Percentiles rank a stretch among this genome's conserved stretches.
Conservation (phyloP, 2,113 vertebrate species). For the Panurus biarmicus region DNA sequence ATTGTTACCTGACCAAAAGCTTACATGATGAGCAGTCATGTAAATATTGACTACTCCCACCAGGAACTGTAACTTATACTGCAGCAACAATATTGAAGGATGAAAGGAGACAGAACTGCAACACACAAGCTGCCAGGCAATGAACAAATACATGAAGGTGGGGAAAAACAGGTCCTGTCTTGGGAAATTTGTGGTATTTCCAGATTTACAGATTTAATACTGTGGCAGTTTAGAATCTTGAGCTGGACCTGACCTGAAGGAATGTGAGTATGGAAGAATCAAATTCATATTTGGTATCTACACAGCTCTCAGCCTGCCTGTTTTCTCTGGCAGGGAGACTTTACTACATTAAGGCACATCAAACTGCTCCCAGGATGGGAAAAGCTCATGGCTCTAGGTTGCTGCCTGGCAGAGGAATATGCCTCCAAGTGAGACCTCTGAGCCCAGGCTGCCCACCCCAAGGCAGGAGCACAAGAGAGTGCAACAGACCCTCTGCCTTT, state of each 20-base stretch:
- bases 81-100: neutral
- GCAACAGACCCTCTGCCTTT: neutral
- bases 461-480: neutral
- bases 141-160: neutral
- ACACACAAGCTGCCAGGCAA: neutral
- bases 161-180: neutral
- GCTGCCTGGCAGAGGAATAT: neutral
- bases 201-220: neutral
- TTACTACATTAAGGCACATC: neutral
- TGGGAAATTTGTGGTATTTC: neutral
- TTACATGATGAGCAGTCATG: neutral
- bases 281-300: neutral
- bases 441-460: neutral
- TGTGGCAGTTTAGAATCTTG: neutral
- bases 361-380: neutral
- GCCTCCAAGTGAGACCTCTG: neutral
- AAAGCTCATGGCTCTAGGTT: neutral
- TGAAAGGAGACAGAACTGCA: neutral
- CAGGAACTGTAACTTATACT: neutral
- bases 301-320: neutral
- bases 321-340: neutral
- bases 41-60: neutral
- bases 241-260: neutral
- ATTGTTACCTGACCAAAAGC: neutral
- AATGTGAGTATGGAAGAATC: neutral